These are phyloP conservation scores for Ischnura elegans DNA, from an alignment of 2,888 invertebrate genomes.

Conservation along the genomic window DNA sequence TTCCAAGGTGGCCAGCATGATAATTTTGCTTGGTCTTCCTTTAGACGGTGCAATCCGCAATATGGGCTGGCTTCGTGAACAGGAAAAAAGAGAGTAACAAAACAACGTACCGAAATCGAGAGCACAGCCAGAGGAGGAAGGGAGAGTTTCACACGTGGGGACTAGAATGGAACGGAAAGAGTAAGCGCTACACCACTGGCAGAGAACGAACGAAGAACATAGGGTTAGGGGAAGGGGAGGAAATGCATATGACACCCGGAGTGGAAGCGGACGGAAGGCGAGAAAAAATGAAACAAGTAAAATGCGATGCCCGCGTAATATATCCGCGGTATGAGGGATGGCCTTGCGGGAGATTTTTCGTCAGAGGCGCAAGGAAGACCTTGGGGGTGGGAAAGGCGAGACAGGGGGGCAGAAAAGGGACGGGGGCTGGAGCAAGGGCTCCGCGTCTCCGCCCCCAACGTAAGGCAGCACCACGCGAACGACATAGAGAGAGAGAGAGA, in stretches of 20 bases:
- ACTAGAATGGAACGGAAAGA: background rate
- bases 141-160: background rate
- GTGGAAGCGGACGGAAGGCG: background rate
- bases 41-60: background rate
- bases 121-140: background rate
- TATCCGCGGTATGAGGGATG: conserved; percentile 49
- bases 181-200: background rate
- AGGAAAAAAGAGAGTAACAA: background rate
- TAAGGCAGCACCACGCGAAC: background rate
- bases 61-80: background rate
- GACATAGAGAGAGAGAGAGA: background rate
- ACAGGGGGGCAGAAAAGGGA: background rate
- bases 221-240: background rate
- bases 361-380: background rate
- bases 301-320: background rate
- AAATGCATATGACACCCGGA: background rate
- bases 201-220: background rate
- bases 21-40: too few relatives aligned
- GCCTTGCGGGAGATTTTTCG: conserved; percentile 25
- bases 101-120: background rate
- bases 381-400: background rate
- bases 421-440: background rate
- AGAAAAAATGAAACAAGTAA: conserved; percentile 29
- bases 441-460: background rate
- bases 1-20: too few relatives aligned